These are phyloP conservation scores for Acrobasis suavella DNA, from an alignment of 2,888 invertebrate species.

Conservation along the genomic window DNA sequence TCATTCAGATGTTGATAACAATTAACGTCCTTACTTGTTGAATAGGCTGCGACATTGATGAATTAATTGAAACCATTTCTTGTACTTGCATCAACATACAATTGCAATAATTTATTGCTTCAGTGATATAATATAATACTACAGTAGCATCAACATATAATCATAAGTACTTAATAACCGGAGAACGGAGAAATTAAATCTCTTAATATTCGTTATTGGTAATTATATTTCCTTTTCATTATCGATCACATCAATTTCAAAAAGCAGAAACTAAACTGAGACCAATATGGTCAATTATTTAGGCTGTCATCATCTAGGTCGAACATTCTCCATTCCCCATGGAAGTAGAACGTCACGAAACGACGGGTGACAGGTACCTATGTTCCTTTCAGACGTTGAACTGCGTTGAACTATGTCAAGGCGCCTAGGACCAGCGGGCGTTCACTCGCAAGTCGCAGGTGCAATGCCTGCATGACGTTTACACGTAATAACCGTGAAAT, in stretches of 20 bases:
- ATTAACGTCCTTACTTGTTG: slow-evolving; percentile 10
- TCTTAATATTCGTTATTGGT: too few species aligned
- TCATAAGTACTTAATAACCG: too few species aligned
- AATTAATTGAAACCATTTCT: not conserved
- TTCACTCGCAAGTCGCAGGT: slow-evolving; percentile 40
- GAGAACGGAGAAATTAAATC: too few species aligned
- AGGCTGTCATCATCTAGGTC: not conserved
- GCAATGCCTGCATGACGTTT: not conserved
- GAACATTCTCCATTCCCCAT: slow-evolving; percentile 1
- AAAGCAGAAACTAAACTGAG: too few species aligned
- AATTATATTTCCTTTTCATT: too few species aligned
- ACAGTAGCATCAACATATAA: too few species aligned
- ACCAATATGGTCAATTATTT: too few species aligned
- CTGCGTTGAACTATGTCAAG: slow-evolving; percentile 59
- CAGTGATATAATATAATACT: too few species aligned
- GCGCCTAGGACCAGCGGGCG: slow-evolving; percentile 54
- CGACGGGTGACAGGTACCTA: not conserved
- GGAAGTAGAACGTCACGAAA: not conserved
- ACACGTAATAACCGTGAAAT: slow-evolving; percentile 11
- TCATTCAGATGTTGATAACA: slow-evolving; percentile 7
- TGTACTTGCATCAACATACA: not conserved
- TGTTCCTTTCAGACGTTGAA: slow-evolving; percentile 24
- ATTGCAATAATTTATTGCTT: too few species aligned
- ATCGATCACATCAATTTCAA: too few species aligned
- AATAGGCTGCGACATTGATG: slow-evolving; percentile 5